A percentile compares a stretch with the other conserved stretches of the same genome.
Conservation (phyloP, 2,888 invertebrate genomes). For the Stratiomys singularior region DNA sequence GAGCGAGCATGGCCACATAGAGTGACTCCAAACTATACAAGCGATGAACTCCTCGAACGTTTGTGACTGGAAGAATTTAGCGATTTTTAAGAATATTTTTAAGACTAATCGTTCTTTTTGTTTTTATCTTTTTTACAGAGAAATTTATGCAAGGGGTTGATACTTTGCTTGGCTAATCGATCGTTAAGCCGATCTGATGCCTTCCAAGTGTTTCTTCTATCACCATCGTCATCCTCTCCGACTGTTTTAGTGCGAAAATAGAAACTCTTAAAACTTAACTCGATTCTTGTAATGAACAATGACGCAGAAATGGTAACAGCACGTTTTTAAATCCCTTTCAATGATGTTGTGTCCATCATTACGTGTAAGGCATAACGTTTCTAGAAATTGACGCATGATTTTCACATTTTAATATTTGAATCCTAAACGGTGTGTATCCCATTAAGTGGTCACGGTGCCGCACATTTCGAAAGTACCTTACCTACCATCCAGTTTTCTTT, state of each 20-base stretch:
- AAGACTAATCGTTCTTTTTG: slow-evolving; percentile 43
- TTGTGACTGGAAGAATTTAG: background rate
- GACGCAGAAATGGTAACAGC: no score
- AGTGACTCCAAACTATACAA: slow-evolving; percentile 26
- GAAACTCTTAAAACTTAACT: no score
- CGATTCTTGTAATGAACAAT: no score
- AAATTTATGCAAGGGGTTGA: background rate
- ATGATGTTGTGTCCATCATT: no score
- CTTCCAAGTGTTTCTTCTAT: background rate
- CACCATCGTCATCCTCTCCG: slow-evolving; percentile 3
- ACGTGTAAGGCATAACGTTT: no score
- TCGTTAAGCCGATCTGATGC: background rate
- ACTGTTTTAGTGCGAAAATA: background rate
- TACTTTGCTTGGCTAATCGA: slow-evolving; percentile 17
- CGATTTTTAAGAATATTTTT: slow-evolving; percentile 29
- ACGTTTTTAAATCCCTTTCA: no score
- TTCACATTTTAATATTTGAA: no score
- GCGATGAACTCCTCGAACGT: slow-evolving; percentile 33
- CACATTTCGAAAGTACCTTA: no score
- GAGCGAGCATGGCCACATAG: slow-evolving; percentile 10
- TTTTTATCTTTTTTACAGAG: slow-evolving; percentile 47
- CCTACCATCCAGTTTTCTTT: no score
- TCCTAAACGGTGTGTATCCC: no score
- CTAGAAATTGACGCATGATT: no score
- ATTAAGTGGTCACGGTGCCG: no score